phyloP scores from a whole-genome alignment of 2,113 vertebrate species.

The Oryzias javanicus region DNA sequence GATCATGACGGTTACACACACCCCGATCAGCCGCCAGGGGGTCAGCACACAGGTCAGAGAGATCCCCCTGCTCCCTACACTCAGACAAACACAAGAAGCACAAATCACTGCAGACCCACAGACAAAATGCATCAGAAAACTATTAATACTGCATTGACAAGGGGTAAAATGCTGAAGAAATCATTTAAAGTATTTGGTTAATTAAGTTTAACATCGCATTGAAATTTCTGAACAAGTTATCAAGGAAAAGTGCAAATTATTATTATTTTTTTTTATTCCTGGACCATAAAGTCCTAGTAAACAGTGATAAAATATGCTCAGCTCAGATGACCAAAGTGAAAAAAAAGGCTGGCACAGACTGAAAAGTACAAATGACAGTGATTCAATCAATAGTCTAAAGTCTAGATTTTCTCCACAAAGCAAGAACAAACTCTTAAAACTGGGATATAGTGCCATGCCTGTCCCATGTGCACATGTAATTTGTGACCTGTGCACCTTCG shows the following conservation, averaged over 20 bases:
- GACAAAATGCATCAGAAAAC: neutral
- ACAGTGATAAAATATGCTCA: neutral
- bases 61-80: constrained; percentile 71
- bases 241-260: no score
- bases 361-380: constrained; percentile 54
- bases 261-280: no score
- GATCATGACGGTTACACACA: constrained; percentile 69
- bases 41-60: constrained; percentile 72
- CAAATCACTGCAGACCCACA: constrained; percentile 6
- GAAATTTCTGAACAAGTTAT: no score
- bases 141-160: no score
- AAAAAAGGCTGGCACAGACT: constrained; percentile 40
- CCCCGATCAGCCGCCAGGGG: constrained; percentile 67
- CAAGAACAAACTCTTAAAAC: constrained; percentile 69
- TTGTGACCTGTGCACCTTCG: constrained; percentile 4
- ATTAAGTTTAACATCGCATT: no score
- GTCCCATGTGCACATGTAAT: constrained; percentile 16
- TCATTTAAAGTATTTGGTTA: no score
- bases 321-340: constrained; percentile 11
- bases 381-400: constrained; percentile 79
- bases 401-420: constrained; percentile 63
- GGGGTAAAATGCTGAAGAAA: no score
- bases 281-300: no score
- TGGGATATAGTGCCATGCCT: constrained; percentile 41
- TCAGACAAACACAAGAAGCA: constrained; percentile 25